Evolutionary conservation across 1,140 invertebrate species (phyloP), one percentile per base, ranked within the genome.

Genomic region (Lepidurus apus): DNA sequence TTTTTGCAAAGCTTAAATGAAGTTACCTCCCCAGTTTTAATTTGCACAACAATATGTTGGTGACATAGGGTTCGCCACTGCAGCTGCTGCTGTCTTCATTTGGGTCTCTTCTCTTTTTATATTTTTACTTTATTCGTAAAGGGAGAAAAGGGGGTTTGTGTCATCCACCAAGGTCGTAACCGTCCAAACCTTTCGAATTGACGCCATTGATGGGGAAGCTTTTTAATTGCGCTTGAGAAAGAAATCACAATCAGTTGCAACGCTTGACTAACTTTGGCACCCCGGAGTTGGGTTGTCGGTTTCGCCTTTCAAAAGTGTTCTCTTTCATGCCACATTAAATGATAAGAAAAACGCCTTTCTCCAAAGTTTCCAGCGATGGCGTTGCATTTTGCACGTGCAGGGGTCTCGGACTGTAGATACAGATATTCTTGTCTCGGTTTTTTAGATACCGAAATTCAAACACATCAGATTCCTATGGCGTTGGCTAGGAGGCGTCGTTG

Each of bases 221-320:
- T 65, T 65, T 65, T 65, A 65, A 65, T 65, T 65, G 53, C 53
- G 53, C 53, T 11, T 65, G 53, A 65, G 21, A 65, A 65, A 65
- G 53, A 21, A 65, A 65, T 65, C 9, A 65, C 53, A 65, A 65
- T 65, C 53, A 65, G 53, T n/a, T 13, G n/a, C 53, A 65, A 65
- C 53, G 53, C 53, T 11, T 65, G 53, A 65, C 17, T 65, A 65
- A 65, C 1, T 65, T 21, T 21, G 7, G 9, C 7, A 13, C 21
- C 53, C 53, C 34, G 34, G 34, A 34, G 34, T 34, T 34, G 34
- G 34, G 2, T 65, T 65, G 53, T 11, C 53, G 53, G 53, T 65
- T 65, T 65, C 5, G 17, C 6, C 17, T 65, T n/a, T n/a, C 17
- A 65, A 65, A 65, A 7, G 17, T 65, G 17, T 65, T 7, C 53